Evolutionary conservation across 2,888 invertebrate species (phyloP).

Genomic region (Ormyrus nitidulus): DNA sequence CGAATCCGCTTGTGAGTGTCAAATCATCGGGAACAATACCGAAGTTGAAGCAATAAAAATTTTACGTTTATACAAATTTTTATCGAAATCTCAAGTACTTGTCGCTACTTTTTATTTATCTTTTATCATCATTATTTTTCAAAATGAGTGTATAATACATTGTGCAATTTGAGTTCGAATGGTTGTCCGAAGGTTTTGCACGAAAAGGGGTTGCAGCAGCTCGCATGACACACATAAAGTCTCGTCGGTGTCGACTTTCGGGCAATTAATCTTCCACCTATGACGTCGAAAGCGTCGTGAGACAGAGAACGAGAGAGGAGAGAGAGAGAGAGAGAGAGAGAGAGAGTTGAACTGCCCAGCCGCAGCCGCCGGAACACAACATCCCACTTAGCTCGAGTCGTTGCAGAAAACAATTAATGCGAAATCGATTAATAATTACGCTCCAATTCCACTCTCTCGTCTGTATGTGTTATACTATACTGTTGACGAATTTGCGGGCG

Average conservation of each 20-base stretch:
- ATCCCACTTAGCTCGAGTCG: conserved; percentile 71
- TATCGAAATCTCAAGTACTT: too few relatives aligned
- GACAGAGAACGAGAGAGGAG: background rate
- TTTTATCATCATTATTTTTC: too few relatives aligned
- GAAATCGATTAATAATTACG: conserved; percentile 72
- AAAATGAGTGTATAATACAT: background rate
- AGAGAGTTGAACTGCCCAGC: conserved; percentile 41
- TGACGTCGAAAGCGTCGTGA: conserved; percentile 21
- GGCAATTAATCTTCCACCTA: conserved; percentile 56
- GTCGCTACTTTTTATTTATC: too few relatives aligned
- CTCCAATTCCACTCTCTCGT: conserved; percentile 56
- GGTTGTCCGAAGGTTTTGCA: conserved; percentile 12
- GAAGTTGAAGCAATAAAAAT: too few relatives aligned
- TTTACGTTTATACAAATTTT: too few relatives aligned
- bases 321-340: background rate
- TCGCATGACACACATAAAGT: conserved; percentile 44
- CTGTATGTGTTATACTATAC: background rate
- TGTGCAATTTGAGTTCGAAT: background rate
- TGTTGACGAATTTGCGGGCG: conserved; percentile 11
- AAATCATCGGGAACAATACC: too few relatives aligned
- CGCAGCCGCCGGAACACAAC: conserved; percentile 68
- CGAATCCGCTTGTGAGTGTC: too few relatives aligned
- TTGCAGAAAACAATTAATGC: conserved; percentile 71
- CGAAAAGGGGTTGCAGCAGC: conserved; percentile 2
- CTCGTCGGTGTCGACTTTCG: conserved; percentile 13